Percentiles rank a stretch among this genome's conserved stretches.
Conservation (phyloP, 2,113 vertebrate species). For the Proterorhinus semilunaris region DNA sequence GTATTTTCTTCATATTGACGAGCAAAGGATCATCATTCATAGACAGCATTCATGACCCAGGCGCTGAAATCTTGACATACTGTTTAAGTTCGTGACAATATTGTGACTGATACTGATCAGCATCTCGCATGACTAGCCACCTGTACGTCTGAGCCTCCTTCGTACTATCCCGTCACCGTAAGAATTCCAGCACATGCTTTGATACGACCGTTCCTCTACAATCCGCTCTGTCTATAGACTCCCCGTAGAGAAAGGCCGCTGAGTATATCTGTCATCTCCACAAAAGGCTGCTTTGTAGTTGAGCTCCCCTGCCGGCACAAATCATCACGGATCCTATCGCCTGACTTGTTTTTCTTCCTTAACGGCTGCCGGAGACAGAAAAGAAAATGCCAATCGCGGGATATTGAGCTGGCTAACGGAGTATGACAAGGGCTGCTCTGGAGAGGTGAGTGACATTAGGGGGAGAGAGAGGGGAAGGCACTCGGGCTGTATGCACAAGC, state of each 20-base stretch:
- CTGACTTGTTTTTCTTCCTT: conserved; percentile 10
- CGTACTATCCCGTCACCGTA: neutral
- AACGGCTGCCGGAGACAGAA: conserved; percentile 9
- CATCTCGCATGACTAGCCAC: too few species aligned
- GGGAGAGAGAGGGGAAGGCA: conserved; percentile 48
- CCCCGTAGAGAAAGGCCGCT: conserved; percentile 38
- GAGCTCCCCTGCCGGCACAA: conserved; percentile 31
- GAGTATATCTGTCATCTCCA: conserved; percentile 49
- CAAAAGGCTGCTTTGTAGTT: conserved; percentile 41
- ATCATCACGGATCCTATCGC: neutral
- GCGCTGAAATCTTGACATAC: too few species aligned
- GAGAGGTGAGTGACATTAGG: conserved; percentile 47
- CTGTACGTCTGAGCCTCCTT: too few species aligned
- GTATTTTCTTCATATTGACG: too few species aligned
- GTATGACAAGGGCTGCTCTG: conserved; percentile 46
- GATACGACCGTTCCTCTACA: conserved; percentile 27
- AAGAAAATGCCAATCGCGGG: conserved; percentile 37
- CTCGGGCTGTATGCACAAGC: conserved; percentile 42
- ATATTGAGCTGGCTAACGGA: conserved; percentile 47
- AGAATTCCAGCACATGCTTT: conserved; percentile 22
- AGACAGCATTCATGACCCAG: too few species aligned
- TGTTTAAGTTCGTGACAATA: too few species aligned
- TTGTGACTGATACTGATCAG: too few species aligned
- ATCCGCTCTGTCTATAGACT: conserved; percentile 37
- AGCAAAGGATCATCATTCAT: too few species aligned